phyloP scores from a whole-genome alignment of 2,113 vertebrate genomes.

The Lates calcarifer region DNA sequence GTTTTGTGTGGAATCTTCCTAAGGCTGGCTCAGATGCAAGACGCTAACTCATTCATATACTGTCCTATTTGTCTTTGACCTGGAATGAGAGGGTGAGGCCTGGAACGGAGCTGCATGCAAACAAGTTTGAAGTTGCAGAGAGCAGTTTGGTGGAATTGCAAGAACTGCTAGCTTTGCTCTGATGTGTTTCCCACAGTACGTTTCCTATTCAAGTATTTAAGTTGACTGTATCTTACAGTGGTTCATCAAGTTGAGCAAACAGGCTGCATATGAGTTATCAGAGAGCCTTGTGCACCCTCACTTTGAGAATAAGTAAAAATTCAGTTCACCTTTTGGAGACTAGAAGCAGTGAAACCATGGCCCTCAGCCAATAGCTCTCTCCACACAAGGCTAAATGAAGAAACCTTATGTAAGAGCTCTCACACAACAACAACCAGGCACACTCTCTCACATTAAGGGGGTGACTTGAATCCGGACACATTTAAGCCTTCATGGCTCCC shows the following conservation, averaged over 20 bases:
- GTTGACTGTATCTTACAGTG: constrained; percentile 30
- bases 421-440: not conserved
- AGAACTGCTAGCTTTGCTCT: constrained; percentile 25
- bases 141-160: constrained; percentile 5
- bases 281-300: not conserved
- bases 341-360: not conserved
- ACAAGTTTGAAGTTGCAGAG: constrained; percentile 17
- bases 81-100: constrained; percentile 28
- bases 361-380: constrained; percentile 6
- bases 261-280: constrained; percentile 14
- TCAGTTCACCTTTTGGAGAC: not conserved
- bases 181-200: constrained; percentile 30
- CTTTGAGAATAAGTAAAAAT: not conserved
- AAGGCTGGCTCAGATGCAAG: not conserved
- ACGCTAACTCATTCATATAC: not conserved
- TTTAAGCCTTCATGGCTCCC: constrained; percentile 44
- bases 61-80: constrained; percentile 24
- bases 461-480: constrained; percentile 24
- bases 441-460: constrained; percentile 15
- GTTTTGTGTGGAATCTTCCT: constrained; percentile 12
- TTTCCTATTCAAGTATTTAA: constrained; percentile 39
- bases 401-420: constrained; percentile 26
- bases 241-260: constrained; percentile 41
- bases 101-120: not conserved
- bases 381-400: constrained; percentile 31